Conservation (phyloP, 2,113 vertebrate species). For the Lamprotornis superbus region DNA sequence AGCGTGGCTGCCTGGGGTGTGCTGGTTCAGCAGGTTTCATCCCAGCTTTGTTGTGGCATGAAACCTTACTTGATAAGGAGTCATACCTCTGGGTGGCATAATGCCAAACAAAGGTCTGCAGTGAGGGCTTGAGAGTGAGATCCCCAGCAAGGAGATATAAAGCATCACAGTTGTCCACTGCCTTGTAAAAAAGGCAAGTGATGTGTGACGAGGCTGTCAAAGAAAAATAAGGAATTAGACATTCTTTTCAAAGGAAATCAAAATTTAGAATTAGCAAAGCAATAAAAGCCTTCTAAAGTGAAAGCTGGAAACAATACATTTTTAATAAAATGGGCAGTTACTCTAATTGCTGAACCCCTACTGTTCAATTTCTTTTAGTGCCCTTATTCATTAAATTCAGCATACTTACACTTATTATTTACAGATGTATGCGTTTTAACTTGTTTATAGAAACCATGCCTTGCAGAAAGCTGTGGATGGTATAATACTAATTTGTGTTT, state of each 20-base stretch:
- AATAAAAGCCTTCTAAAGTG: slow-evolving; percentile 51
- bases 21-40: not conserved
- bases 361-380: slow-evolving; percentile 77
- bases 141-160: accelerated
- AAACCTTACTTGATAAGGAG: not conserved
- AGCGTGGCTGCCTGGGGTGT: not conserved
- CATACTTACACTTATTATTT: slow-evolving; percentile 75
- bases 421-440: slow-evolving; percentile 74
- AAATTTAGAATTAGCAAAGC: slow-evolving; percentile 36
- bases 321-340: slow-evolving; percentile 76
- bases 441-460: slow-evolving; percentile 70
- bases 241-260: slow-evolving; percentile 9
- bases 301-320: slow-evolving; percentile 73
- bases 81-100: not conserved
- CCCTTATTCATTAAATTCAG: slow-evolving; percentile 75
- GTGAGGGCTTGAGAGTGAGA: accelerated
- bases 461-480: slow-evolving; percentile 53
- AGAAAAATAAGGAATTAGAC: not conserved
- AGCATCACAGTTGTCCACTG: not conserved
- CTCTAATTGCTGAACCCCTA: slow-evolving; percentile 72
- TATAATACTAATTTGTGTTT: slow-evolving; percentile 51
- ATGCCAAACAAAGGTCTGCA: not conserved
- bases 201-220: not conserved
- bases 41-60: not conserved
- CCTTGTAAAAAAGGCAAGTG: not conserved